Evolutionary conservation across 2,797 vertebrate genomes (phyloP).

Genomic region (Harpagifer antarcticus): DNA sequence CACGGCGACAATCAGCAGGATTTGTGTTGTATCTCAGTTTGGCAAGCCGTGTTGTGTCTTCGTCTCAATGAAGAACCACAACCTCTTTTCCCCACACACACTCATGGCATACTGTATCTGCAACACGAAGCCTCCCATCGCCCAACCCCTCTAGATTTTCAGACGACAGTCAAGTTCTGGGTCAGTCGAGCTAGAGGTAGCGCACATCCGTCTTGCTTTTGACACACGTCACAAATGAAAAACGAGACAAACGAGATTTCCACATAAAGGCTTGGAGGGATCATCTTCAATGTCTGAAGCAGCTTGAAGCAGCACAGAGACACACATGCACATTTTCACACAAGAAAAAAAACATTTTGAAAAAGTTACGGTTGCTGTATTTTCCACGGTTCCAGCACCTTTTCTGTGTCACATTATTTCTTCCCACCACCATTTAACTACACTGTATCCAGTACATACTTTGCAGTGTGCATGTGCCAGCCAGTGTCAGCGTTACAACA

Average conservation of each 20-base stretch:
- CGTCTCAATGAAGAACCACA: slow-evolving; percentile 25
- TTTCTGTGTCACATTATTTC: slow-evolving; percentile 36
- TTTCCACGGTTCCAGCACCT: slow-evolving; percentile 37
- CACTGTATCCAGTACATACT: not conserved
- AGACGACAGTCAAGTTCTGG: slow-evolving; percentile 70
- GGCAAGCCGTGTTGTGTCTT: slow-evolving; percentile 39
- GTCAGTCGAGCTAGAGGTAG: slow-evolving; percentile 57
- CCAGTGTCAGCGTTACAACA: slow-evolving; percentile 27
- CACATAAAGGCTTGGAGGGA: slow-evolving; percentile 42
- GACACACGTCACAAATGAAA: slow-evolving; percentile 59
- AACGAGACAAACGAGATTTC: slow-evolving; percentile 75
- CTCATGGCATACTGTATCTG: no score
- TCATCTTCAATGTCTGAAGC: slow-evolving; percentile 43
- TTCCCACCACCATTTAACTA: slow-evolving; percentile 28
- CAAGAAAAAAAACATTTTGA: not conserved
- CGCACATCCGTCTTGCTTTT: slow-evolving; percentile 58
- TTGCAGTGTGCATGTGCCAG: slow-evolving; percentile 12
- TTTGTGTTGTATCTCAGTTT: slow-evolving; percentile 43
- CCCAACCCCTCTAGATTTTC: slow-evolving; percentile 60
- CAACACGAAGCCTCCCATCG: not conserved
- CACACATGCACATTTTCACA: slow-evolving; percentile 4
- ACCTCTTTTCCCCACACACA: not conserved
- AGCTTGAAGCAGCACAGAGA: slow-evolving; percentile 8
- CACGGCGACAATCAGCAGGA: slow-evolving; percentile 14
- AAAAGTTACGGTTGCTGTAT: slow-evolving; percentile 30